phyloP scores from a whole-genome alignment of 2,113 vertebrate species.

The Notarius quadriscutis region DNA sequence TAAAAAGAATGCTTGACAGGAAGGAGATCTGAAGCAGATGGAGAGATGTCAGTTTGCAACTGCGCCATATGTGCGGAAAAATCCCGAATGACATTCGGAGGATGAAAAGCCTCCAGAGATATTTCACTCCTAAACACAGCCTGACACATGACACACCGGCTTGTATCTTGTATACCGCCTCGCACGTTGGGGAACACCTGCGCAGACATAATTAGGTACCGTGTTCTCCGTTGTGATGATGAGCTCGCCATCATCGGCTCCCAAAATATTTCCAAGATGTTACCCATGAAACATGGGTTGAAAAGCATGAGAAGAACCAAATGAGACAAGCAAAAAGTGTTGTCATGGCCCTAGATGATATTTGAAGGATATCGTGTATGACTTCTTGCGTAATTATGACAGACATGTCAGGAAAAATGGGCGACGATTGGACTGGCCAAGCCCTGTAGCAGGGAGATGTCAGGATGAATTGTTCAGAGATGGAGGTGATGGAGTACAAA shows the following conservation, averaged over 20 bases:
- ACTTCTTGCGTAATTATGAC: not conserved
- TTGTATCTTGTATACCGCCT: slow-evolving; percentile 21
- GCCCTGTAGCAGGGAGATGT: not conserved
- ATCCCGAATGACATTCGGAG: not conserved
- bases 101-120: slow-evolving; percentile 16
- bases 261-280: not conserved
- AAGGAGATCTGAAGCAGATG: not conserved
- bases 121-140: slow-evolving; percentile 31
- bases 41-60: slow-evolving; percentile 6
- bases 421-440: not conserved
- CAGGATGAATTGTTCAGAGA: not conserved
- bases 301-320: not conserved
- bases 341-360: not conserved
- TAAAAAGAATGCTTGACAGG: not conserved
- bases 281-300: not conserved
- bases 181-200: not conserved
- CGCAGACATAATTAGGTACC: not conserved
- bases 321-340: not conserved
- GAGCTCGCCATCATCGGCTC: not conserved
- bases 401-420: not conserved
- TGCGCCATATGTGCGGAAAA: not conserved
- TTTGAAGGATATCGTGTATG: not conserved
- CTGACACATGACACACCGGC: slow-evolving; percentile 36
- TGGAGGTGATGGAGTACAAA: not conserved
- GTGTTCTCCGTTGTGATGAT: not conserved